phyloP scores from a whole-genome alignment of 37 sponge, comb jelly and placozoan genomes.

The Ephydatia muelleri region DNA sequence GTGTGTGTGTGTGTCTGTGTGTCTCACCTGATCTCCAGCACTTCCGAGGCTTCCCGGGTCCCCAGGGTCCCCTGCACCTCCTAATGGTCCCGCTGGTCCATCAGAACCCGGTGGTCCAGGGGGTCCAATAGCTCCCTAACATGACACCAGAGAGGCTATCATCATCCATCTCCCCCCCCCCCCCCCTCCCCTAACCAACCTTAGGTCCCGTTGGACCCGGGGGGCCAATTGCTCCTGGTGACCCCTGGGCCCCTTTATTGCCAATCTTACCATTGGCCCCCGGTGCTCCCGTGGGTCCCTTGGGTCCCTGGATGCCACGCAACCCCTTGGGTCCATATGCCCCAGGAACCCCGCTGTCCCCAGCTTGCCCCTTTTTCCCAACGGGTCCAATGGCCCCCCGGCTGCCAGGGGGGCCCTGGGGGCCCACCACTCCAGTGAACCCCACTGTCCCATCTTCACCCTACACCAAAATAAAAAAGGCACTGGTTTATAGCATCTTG shows the following conservation, averaged over 20 bases:
- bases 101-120: slow-evolving; percentile 42
- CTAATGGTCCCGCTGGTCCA: slow-evolving; percentile 36
- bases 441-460: slow-evolving; percentile 61
- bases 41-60: slow-evolving; percentile 36
- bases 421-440: slow-evolving; percentile 41
- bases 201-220: slow-evolving; percentile 32
- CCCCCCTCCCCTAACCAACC: slow-evolving; percentile 10
- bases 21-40: slow-evolving; percentile 40
- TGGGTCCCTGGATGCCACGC: slow-evolving; percentile 13
- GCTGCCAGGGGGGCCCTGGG: slow-evolving; percentile 54
- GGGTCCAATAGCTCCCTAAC: slow-evolving; percentile 28
- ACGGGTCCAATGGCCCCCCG: slow-evolving; percentile 30
- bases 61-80: slow-evolving; percentile 35
- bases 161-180: background rate
- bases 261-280: slow-evolving; percentile 68
- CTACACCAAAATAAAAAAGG: slow-evolving; percentile 11
- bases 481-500: background rate
- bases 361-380: slow-evolving; percentile 39
- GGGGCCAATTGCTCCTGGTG: slow-evolving; percentile 37
- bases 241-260: slow-evolving; percentile 37
- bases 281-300: slow-evolving; percentile 29
- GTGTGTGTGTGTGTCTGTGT: background rate
- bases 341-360: slow-evolving; percentile 20
- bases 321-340: slow-evolving; percentile 8
- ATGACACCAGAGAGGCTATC: background rate